phyloP scores from a whole-genome alignment of 2,113 vertebrate species.

The Morone chrysops region DNA sequence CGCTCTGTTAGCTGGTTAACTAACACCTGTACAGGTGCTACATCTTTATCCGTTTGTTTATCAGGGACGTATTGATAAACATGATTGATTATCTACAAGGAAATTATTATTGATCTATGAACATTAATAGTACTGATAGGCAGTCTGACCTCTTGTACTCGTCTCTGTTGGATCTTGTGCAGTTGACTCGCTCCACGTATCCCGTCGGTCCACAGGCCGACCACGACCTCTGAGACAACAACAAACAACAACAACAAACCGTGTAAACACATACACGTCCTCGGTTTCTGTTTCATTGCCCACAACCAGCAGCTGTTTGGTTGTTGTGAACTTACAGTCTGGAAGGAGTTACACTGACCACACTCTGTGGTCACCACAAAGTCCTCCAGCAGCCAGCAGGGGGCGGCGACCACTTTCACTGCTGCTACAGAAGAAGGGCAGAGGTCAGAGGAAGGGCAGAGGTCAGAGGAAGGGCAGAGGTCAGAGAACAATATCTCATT shows the following conservation, averaged over 20 bases:
- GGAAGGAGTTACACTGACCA: slow-evolving; percentile 66
- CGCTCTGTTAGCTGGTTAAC: too few species aligned
- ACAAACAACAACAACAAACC: not conserved
- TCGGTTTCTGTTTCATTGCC: too few species aligned
- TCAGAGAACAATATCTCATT: not conserved
- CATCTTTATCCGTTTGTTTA: too few species aligned
- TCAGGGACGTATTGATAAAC: too few species aligned
- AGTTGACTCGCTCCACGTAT: slow-evolving; percentile 75
- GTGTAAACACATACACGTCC: too few species aligned
- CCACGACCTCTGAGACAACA: slow-evolving; percentile 63
- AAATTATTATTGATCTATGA: too few species aligned
- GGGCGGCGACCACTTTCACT: slow-evolving; percentile 30
- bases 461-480: not conserved
- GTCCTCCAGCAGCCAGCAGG: slow-evolving; percentile 76
- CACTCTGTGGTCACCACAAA: slow-evolving; percentile 65
- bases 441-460: too few species aligned
- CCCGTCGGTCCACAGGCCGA: slow-evolving; percentile 63
- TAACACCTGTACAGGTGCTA: too few species aligned
- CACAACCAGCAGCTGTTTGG: not conserved
- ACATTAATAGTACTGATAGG: too few species aligned
- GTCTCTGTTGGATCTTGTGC: slow-evolving; percentile 63
- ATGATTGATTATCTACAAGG: too few species aligned
- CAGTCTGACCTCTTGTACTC: slow-evolving; percentile 72
- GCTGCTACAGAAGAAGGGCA: slow-evolving; percentile 10
- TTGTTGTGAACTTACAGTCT: slow-evolving; percentile 45